phyloP scores from a whole-genome alignment of 2,797 vertebrate species.

The Protonibea diacanthus region DNA sequence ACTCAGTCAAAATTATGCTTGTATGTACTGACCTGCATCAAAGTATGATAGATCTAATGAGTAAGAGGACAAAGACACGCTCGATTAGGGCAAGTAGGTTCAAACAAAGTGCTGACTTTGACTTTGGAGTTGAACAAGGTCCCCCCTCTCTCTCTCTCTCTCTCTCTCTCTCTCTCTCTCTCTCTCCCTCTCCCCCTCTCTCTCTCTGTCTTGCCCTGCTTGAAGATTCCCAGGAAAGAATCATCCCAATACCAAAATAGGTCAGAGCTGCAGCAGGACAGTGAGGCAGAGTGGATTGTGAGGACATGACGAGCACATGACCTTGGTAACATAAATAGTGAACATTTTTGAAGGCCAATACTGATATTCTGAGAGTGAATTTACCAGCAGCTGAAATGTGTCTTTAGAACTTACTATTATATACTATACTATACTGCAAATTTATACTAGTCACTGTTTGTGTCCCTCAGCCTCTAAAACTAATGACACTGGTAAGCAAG shows the following conservation, averaged over 20 bases:
- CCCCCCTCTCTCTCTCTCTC: not conserved
- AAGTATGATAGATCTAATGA: not conserved
- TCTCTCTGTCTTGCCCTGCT: not conserved
- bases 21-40: not conserved
- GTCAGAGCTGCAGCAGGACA: constrained; percentile 29
- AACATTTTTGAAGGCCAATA: not conserved
- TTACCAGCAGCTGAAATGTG: not conserved
- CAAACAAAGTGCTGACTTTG: constrained; percentile 28
- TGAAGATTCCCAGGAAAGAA: constrained; percentile 52
- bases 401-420: not conserved
- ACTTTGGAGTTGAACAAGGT: constrained; percentile 12
- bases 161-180: not conserved
- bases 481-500: not conserved
- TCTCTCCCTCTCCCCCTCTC: not conserved
- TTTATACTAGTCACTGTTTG: not conserved
- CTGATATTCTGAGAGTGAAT: not conserved
- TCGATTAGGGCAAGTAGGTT: constrained; percentile 12
- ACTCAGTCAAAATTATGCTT: not conserved
- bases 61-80: constrained; percentile 1
- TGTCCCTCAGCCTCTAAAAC: not conserved
- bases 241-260: constrained; percentile 59
- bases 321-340: not conserved
- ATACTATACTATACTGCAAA: not conserved
- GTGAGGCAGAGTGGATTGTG: constrained; percentile 1
- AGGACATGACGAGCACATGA: constrained; percentile 3